Percentiles rank a stretch among this genome's conserved stretches.
Evolutionary conservation across 2,113 vertebrate genomes (phyloP).

Genomic region (Gymnogyps californianus): DNA sequence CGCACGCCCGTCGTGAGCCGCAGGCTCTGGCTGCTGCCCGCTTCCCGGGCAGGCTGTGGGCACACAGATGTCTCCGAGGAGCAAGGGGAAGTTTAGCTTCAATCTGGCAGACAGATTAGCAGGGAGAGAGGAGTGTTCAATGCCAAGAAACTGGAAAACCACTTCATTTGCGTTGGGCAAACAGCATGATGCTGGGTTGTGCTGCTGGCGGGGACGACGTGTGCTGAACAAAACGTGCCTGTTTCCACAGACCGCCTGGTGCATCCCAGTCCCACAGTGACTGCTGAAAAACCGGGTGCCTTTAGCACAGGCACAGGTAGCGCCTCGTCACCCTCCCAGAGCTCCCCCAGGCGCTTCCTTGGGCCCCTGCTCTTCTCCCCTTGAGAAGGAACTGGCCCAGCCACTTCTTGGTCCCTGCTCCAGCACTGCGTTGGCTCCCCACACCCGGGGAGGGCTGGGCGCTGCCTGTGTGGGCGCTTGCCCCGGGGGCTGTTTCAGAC

Average conservation of each 20-base stretch:
- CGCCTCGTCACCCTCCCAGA: background rate
- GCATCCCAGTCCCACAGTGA: rapidly evolving
- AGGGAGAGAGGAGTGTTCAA: background rate
- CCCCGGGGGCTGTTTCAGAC: rapidly evolving
- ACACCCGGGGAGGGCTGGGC: no score
- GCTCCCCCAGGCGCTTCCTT: background rate
- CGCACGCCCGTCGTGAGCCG: rapidly evolving
- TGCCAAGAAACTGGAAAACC: background rate
- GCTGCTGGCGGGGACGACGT: rapidly evolving
- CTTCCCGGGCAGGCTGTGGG: background rate
- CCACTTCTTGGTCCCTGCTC: rapidly evolving
- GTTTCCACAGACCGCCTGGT: background rate
- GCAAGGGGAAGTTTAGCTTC: background rate
- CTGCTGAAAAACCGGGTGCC: background rate
- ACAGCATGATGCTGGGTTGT: background rate
- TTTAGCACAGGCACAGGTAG: background rate
- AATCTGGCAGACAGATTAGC: background rate
- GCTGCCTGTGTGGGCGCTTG: rapidly evolving
- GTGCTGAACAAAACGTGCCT: background rate
- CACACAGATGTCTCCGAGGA: rapidly evolving
- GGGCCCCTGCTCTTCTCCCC: background rate
- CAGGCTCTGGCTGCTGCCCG: background rate
- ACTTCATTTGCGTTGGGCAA: background rate
- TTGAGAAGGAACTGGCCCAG: background rate
- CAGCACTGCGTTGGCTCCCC: background rate